Evolutionary conservation across 2,888 invertebrate species (phyloP), one percentile per base, ranked within the genome.

Genomic region (Sphecodes monilicornis): DNA sequence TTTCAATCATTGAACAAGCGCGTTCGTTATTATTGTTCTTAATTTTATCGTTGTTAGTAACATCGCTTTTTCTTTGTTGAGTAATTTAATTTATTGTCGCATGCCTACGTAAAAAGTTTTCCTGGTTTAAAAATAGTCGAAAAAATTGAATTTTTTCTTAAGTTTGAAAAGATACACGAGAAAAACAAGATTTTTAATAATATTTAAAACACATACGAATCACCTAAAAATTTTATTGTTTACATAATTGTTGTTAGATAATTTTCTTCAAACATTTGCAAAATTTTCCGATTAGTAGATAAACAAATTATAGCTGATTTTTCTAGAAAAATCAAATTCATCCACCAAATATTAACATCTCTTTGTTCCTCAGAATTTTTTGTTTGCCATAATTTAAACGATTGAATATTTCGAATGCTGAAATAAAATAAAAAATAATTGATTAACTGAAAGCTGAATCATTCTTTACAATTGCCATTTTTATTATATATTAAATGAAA

Each of bases 1-100:
- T 13, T 39, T 81, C 36, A 54, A 72, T 69, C 69, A 76, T 29
- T 10, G 26, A 74, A 74, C 74, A 74, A 57, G 16, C 29, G 57
- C 16, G 32, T 32, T 64, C 18, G 32, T 64, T 64, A 32, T 64
- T 64, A 32, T 64, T 32, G 26, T 29, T 32, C 29, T 64, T 32
- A 64, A 64, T 29, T 64, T 32, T 54, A 43, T 36, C 57, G 32
- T n/a, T 43, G 70, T 57, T 32, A 57, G 54, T 71, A 26, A 70
- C 32, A 26, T 18, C 57, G 36, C 3, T 75, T 32, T 29, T n/a
- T 32, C 32, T 68, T 66, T 50, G 46, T 50, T n/a, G 22, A 46
- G 43, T 71, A n/a, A 36, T 32, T 43, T 26, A 26, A 57, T 13
- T 69, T 60, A 18, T 64, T 32, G 22, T 36, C 60, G 77, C 77